phyloP scores from a whole-genome alignment of 1,140 invertebrate genomes.

The Papilio polytes region DNA sequence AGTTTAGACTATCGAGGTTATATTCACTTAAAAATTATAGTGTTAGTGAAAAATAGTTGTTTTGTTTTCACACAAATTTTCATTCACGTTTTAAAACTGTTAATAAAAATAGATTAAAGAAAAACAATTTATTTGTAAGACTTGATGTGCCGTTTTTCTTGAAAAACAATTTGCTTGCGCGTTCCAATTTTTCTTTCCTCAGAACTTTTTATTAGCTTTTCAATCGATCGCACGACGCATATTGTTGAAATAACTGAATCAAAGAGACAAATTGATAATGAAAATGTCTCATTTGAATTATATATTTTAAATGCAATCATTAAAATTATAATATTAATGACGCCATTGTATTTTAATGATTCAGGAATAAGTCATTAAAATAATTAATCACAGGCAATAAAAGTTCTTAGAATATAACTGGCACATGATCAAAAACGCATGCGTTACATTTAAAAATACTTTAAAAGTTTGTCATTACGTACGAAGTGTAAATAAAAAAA shows the following conservation, averaged over 20 bases:
- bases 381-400: slow-evolving; percentile 28
- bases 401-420: slow-evolving; percentile 30
- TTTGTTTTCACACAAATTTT: neutral
- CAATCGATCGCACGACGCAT: neutral
- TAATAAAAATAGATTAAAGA: neutral
- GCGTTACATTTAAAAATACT: slow-evolving; percentile 1
- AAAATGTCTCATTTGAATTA: neutral
- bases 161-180: neutral
- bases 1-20: neutral
- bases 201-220: slow-evolving; percentile 29
- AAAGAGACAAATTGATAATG: slow-evolving; percentile 17
- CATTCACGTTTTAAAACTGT: neutral
- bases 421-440: slow-evolving; percentile 20
- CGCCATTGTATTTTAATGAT: slow-evolving; percentile 13
- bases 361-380: slow-evolving; percentile 15
- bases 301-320: neutral
- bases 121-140: slow-evolving; percentile 1
- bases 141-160: slow-evolving; percentile 1
- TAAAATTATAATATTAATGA: slow-evolving; percentile 5
- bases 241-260: slow-evolving; percentile 6
- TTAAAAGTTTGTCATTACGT: neutral
- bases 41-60: neutral
- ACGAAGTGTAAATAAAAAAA: slow-evolving; percentile 12
- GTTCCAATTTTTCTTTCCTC: slow-evolving; percentile 24
- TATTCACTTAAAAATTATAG: neutral